Base-by-base conservation (phyloP, 2,113 vertebrate genomes). In the Pionites leucogaster region DNA sequence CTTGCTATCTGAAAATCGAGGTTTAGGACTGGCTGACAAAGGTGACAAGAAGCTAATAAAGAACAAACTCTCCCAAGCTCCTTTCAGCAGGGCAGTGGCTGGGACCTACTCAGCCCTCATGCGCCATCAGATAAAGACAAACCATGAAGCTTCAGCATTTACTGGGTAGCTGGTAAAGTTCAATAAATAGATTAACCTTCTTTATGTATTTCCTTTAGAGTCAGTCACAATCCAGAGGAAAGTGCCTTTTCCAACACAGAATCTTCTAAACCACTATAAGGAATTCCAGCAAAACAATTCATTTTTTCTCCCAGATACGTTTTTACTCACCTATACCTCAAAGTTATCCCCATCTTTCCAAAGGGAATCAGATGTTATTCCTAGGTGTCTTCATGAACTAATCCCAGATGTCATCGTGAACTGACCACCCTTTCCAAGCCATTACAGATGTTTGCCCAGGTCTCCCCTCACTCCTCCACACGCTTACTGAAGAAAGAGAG, bases 21-120 rank as follows among this genome's bases (percentile, higher is more conserved):
- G 18, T 60, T 88, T 49, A 82, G 55, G 87, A 46, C 53, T 63
- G 23, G 25, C 41, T 85, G 44, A 86, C 37, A 88, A 76, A 80
- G 24, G 27, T 2, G 1, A 78, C 14, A 8, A 72, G 67, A 89
- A 87, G 15, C 35, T 46, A 52, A 10, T 5, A 29, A 85, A 53
- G 59, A 88, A 55, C 11, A 17, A 64, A 41, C 59, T 55, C 39
- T 52, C 35, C n/a, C 55, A 37, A 88, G 13, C 8, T 88, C 55
- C 37, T 33, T 67, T 50, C 55, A 27, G 28, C 46, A 76, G 42
- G 10, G 17, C 0, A 0, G 35, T 0, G 0, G 49, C 60, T 67
- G 62, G 41, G 46, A 67, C 19, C 55, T 71, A 22, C 0, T 59
- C 75, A 83, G 44, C 22, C 63, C 39, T 76, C 37, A 9, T 17